Evolutionary conservation across 1,140 invertebrate species (phyloP), one percentile per base, ranked within the genome.

Genomic region (Neotoxoptera formosana): DNA sequence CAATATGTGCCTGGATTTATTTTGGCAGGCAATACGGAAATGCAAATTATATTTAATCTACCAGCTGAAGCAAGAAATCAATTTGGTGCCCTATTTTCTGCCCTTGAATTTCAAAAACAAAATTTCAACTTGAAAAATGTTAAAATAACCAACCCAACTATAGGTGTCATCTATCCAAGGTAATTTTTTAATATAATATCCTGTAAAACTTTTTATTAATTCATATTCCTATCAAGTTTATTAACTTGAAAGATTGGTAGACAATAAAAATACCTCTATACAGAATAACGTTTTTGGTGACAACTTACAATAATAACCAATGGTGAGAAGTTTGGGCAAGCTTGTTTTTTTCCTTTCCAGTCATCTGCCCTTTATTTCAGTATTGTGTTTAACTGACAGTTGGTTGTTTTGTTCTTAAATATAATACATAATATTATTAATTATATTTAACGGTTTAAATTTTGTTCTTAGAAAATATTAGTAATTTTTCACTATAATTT

Each of bases 101-200:
- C 91, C n/a, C 51, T 93, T 51, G 81, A 93, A 83, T 93, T 56
- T 53, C 81, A 93, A 36, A 93, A 93, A 84, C n/a, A 84, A 84
- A 83, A 92, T 83, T 51, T 93, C 2, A 17, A 83, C 30, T 11
- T 93, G 2, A 51, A 20, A 17, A 93, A 23, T 53, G n/a, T 56
- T 36, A 84, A 93, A 51, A 93, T 93, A 51, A 83, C 76, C 53
- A 96, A 97, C 95, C 95, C 96, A 95, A 96, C 96, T 90, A 96
- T 96, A 93, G 96, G 96, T 30, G 95, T 96, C 8, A 94, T 95
- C 83, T 95, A 96, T 45, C 93, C 95, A 14, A 95, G 95, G 6
- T 96, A 95, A 94, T 23, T 95, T 96, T 11, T 53, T 90, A 89
- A 95, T 89, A 89, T 90, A 17, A 45, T 67, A 45, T 60, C 1